A percentile compares a stretch with the other conserved stretches of the same genome.
phyloP scores from a whole-genome alignment of 2,797 vertebrate genomes.

The Squalus acanthias region DNA sequence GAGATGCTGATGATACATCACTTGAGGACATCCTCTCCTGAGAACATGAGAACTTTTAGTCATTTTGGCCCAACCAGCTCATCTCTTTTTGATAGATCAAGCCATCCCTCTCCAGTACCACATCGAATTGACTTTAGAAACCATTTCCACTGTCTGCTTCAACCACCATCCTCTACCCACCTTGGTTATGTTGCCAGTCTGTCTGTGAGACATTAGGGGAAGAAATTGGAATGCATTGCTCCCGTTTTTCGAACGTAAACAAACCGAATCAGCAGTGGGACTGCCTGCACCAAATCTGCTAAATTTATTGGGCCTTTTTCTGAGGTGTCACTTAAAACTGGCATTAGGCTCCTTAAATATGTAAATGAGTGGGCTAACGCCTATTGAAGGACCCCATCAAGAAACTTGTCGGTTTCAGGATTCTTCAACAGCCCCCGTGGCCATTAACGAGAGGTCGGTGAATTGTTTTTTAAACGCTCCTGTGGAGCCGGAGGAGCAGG shows the following conservation, averaged over 20 bases:
- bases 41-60: background rate
- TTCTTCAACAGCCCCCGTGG: background rate
- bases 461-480: background rate
- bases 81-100: background rate
- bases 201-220: too few species aligned
- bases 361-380: background rate
- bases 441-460: background rate
- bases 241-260: background rate
- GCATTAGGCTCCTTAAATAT: background rate
- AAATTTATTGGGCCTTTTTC: background rate
- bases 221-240: background rate
- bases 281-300: background rate
- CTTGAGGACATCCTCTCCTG: background rate
- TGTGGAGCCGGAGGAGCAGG: background rate
- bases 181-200: too few species aligned
- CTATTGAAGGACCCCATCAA: background rate
- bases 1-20: too few species aligned
- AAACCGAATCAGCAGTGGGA: background rate
- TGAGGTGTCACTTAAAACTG: background rate
- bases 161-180: background rate
- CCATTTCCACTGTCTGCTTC: background rate
- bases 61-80: background rate
- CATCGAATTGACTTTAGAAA: background rate
- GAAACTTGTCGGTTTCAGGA: background rate
- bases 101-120: background rate